These are phyloP conservation scores for Formica selysi DNA, from an alignment of 1,140 invertebrate species.

Conservation along the genomic window DNA sequence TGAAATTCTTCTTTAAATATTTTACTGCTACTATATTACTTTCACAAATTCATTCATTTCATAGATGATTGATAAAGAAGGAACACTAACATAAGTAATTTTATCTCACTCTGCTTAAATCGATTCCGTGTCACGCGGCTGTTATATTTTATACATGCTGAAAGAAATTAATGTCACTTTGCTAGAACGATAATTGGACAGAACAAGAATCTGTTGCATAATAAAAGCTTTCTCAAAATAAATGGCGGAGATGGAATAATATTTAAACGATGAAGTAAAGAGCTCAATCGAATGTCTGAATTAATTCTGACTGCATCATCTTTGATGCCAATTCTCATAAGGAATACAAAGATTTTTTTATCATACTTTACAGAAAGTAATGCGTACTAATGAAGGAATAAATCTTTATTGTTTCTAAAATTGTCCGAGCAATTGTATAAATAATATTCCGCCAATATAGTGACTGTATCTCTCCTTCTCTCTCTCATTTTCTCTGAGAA, in stretches of 20 bases:
- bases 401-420: conserved; percentile 46
- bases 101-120: neutral
- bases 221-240: conserved; percentile 35
- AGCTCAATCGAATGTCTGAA: conserved; percentile 15
- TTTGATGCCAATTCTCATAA: neutral
- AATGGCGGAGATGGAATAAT: conserved; percentile 8
- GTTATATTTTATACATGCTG: conserved; percentile 25
- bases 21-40: neutral
- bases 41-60: neutral
- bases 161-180: conserved; percentile 36
- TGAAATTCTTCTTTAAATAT: neutral
- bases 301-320: conserved; percentile 17
- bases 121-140: neutral
- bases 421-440: conserved; percentile 41
- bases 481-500: conserved; percentile 19
- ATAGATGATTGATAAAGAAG: neutral
- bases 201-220: neutral
- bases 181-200: conserved; percentile 30
- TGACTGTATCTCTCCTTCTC: conserved; percentile 7
- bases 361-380: neutral
- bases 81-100: neutral
- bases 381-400: neutral
- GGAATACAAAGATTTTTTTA: conserved; percentile 7
- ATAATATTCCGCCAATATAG: conserved; percentile 55
- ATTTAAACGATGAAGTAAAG: conserved; percentile 19